Evolutionary conservation across 2,888 invertebrate species (phyloP).

Genomic region (Drosophila leonis): DNA sequence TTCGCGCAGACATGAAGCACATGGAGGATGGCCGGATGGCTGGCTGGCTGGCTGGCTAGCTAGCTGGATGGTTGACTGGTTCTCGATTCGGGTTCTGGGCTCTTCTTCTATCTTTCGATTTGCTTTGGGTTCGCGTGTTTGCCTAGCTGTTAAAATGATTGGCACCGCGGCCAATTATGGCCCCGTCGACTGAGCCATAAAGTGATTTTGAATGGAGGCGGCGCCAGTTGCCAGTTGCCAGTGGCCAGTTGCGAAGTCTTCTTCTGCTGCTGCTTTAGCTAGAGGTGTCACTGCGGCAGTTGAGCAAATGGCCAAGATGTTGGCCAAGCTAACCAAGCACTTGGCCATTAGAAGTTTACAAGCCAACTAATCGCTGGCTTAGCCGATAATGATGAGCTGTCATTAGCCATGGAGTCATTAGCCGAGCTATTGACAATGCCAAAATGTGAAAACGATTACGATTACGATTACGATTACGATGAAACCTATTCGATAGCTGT

Average conservation of each 20-base stretch:
- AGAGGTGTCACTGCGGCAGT: constrained; percentile 70
- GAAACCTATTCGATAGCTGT: constrained; percentile 33
- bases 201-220: constrained; percentile 76
- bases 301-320: constrained; percentile 58
- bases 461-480: constrained; percentile 10
- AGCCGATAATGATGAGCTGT: constrained; percentile 40
- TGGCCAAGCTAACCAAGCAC: constrained; percentile 26
- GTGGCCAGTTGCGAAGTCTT: constrained; percentile 6
- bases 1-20: constrained; percentile 28
- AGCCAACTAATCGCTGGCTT: constrained; percentile 49
- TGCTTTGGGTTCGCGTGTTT: constrained; percentile 64
- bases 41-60: constrained; percentile 17
- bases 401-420: constrained; percentile 45
- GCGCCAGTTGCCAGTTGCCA: constrained; percentile 53
- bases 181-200: constrained; percentile 65
- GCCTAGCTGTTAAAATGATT: constrained; percentile 79
- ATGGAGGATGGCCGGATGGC: constrained; percentile 20
- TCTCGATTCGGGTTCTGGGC: constrained; percentile 17
- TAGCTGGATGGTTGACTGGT: constrained; percentile 34
- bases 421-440: constrained; percentile 10
- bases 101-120: constrained; percentile 15
- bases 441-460: constrained; percentile 15
- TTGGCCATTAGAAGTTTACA: constrained; percentile 40
- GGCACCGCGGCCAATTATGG: constrained; percentile 77
- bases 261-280: constrained; percentile 6